Evolutionary conservation across 2,797 vertebrate genomes (phyloP).

Genomic region (Melanotaenia boesemani): DNA sequence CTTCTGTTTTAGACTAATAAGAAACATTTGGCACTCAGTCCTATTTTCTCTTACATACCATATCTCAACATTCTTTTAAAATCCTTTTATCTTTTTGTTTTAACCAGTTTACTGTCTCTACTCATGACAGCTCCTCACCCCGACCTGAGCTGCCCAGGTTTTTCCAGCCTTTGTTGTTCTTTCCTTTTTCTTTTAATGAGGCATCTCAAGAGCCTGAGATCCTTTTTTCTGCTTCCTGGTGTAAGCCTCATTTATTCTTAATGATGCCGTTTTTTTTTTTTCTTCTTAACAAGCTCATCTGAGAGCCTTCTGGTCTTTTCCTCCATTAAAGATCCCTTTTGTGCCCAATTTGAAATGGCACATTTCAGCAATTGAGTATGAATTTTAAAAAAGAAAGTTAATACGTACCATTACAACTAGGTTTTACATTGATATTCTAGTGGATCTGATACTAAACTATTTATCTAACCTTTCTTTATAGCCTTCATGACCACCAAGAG

Average conservation of each 20-base stretch:
- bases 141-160: background rate
- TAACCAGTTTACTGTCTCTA: no score
- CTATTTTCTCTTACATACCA: background rate
- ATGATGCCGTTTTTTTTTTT: constrained; percentile 26
- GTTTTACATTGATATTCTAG: background rate
- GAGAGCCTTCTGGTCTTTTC: constrained; percentile 13
- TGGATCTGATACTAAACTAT: no score
- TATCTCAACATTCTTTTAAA: background rate
- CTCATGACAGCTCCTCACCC: no score
- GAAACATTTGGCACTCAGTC: constrained; percentile 31
- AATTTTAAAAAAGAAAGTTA: constrained; percentile 24
- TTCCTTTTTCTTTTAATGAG: constrained; percentile 26
- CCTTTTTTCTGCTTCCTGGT: constrained; percentile 14
- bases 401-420: background rate
- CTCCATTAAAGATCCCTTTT: constrained; percentile 26
- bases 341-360: constrained; percentile 1
- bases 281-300: constrained; percentile 16
- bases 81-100: no score
- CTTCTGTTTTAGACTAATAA: constrained; percentile 36
- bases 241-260: constrained; percentile 47
- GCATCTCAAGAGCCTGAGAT: constrained; percentile 25
- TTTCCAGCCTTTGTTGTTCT: background rate
- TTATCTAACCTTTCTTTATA: no score
- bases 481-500: no score
- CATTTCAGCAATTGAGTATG: constrained; percentile 1